Evolutionary conservation across 2,797 vertebrate genomes (phyloP), one percentile per base, ranked within the genome.

Genomic region (Anguilla marmorata): DNA sequence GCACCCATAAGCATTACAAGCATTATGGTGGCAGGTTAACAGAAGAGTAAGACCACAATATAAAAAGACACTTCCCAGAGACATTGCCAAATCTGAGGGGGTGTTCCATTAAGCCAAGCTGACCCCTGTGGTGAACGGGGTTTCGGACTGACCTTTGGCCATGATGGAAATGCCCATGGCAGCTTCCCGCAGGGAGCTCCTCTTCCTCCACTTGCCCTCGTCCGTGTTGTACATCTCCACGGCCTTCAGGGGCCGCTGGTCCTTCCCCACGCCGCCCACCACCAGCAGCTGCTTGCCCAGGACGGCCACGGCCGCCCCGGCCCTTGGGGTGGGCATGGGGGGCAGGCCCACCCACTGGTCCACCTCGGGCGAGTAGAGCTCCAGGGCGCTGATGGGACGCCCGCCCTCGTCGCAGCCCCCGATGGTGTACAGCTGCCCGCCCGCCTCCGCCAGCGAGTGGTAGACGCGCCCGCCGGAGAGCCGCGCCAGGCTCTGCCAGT

Each of bases 121-220:
- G n/a, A 72, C 33, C 69, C 27, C 27, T 30, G 27, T 27, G 27
- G 41, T 12, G 9, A 27, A 30, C 8, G 52, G 21, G 7, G 19
- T 14, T 16, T 2, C 1, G 24, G 72, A 85, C 93, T 92, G 95
- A 97, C 98, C 98, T 98, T 98, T 99, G 41, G 97, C 96, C 0
- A 95, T 96, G 92, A 99, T 95, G 0, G 98, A 97, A 86, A 99
- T 94, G 63, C 98, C 98, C 98, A 99, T 99, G 88, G 98, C 94
- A 0, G 97, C 96, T 90, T 99, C 98, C 0, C 98, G 95, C 72
- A 99, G 95, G 0, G 96, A 93, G 66, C 96, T 98, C 92, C 97
- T 97, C 95, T 97, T 99, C 95, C 96, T 98, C 98, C 98, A 99
- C 93, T 95, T 97, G 80, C 98, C 98, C 88, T 99, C 98, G 0